Evolutionary conservation across 2,797 vertebrate genomes (phyloP), one percentile per base, ranked within the genome.

Genomic region (Lindbergichthys nudifrons): DNA sequence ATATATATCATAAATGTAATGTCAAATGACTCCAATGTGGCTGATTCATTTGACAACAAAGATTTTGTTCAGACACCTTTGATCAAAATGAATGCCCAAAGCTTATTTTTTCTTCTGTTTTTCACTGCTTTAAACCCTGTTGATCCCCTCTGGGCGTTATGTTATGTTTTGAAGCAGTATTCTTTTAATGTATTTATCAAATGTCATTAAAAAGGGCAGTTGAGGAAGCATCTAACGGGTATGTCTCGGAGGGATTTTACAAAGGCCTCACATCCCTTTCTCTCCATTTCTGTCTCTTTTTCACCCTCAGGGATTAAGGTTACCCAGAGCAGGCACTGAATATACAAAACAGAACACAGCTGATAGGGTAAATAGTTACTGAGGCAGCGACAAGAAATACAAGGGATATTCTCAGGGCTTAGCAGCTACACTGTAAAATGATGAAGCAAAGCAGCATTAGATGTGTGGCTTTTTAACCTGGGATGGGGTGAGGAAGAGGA

Each of bases 341-440:
- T 60, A 74, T 65, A 75, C 75, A 82, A 73, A 75, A 48, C 11
- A 59, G 11, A 75, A 65, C 64, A 64, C 47, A 75, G 63, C 76
- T 80, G 51, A 71, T 53, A 70, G 75, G 42, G 78, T 76, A 73
- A 78, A 83, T 56, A 81, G 73, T 65, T 42, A 83, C 75, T 13
- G 75, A 85, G 80, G 78, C 80, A 68, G 80, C 73, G 77, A 60
- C 73, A 77, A 79, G 69, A 73, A 68, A 84, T 66, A 81, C 70
- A 32, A 72, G 42, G n/a, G 66, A 73, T 81, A 56, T 73, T 80
- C 86, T 70, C 42, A 2, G 57, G 73, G 77, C 73, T 81, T 57
- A 65, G 73, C 59, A 63, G 64, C 32, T 74, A 52, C 69, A 65
- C 62, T 65, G 75, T 66, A 21, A 65, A 60, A 45, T 19, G 10